Percentiles rank a stretch among this genome's conserved stretches.
Conservation (phyloP, 2,113 vertebrate genomes). For the Zapornia atra region DNA sequence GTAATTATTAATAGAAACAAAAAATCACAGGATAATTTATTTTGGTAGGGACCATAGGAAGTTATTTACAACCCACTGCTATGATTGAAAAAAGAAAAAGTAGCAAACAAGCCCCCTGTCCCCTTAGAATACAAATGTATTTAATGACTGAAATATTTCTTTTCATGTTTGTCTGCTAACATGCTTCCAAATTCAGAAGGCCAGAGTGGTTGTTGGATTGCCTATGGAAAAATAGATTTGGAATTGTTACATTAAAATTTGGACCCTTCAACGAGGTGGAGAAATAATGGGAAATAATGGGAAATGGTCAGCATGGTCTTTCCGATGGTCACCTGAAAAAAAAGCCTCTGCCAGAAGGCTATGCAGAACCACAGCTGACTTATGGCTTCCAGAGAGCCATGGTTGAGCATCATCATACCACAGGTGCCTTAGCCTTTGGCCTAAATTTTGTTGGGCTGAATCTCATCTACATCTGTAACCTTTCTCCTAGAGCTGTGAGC, state of each 20-base stretch:
- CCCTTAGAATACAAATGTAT: not conserved
- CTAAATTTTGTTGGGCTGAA: not conserved
- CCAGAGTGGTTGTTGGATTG: not conserved
- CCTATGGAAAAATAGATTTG: not conserved
- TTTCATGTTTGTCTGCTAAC: not conserved
- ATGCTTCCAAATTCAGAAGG: not conserved
- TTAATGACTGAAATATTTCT: not conserved
- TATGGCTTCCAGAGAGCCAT: not conserved
- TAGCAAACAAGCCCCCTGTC: rapidly evolving
- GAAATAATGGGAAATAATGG: not conserved
- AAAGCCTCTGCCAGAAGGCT: not conserved
- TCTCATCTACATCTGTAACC: not conserved
- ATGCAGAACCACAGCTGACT: not conserved
- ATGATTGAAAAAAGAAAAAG: not conserved
- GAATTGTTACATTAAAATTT: not conserved
- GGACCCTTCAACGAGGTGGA: not conserved
- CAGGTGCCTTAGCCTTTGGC: not conserved
- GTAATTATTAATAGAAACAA: not conserved
- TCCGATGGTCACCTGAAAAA: not conserved
- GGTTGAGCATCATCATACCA: rapidly evolving
- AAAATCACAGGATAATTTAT: not conserved
- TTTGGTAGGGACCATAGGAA: not conserved
- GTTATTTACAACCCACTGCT: not conserved
- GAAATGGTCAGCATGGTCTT: not conserved
- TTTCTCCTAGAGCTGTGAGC: not conserved